Base-by-base conservation (phyloP, 2,113 vertebrate species). In the Elgaria multicarinata region DNA sequence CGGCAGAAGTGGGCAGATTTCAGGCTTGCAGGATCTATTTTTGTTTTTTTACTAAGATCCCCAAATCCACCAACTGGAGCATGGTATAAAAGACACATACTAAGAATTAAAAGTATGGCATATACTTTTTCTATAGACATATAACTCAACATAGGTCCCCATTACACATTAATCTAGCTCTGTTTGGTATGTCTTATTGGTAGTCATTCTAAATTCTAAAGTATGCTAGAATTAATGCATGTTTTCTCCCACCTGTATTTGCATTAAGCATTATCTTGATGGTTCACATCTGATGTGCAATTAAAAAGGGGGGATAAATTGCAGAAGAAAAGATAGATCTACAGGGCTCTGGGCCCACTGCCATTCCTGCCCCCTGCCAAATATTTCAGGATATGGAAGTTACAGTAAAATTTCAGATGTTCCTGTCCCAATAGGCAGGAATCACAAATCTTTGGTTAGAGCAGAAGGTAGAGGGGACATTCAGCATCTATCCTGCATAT, bases 401-500 rank as follows among this genome's bases (percentile, higher is more conserved):
- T 50, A n/a, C 16, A 33, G 33, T 6, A 71, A 31, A 85, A 69
- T 50, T 71, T 46, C 31, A 53, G 66, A 42, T 50, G 44, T n/a
- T 71, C 31, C 44, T 50, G 31, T 50, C 71, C 50, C 53, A 80
- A 24, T 18, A 80, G 33, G 53, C 66, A 71, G 42, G 26, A 50
- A 85, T 44, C 2, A 33, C 66, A 9, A 14, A 50, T 85, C 66
- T 67, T 71, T 33, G 28, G 83, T 8, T 31, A 13, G 2, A 69
- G 42, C 31, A 84, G 42, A 42, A n/a, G 7, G 42, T 31, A 84
- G 16, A 50, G 5, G 39, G 26, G 39, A 69, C 42, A 83, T 66
- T 67, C 58, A 67, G 81, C 81, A 67, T 66, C 81, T 83, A 62
- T 64, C 81, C 36, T 83, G 36, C 36, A 67, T 83, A 83, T 84